Evolutionary conservation across 1,140 invertebrate species (phyloP), one percentile per base, ranked within the genome.

Genomic region (Zaprionus inermis): DNA sequence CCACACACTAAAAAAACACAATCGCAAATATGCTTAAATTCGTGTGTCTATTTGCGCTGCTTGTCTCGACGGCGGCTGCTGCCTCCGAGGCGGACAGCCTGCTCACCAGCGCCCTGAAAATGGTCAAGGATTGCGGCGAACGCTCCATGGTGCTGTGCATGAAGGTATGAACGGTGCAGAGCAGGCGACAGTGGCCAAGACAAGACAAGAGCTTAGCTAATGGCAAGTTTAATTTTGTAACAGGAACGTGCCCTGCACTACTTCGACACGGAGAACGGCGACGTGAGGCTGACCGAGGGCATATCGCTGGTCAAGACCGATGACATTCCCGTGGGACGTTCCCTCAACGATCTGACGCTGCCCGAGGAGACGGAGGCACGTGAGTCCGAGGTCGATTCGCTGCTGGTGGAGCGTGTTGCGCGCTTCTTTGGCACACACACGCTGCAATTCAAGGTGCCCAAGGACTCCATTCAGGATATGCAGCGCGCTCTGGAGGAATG

Each of bases 361-460:
- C 94, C 96, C 22, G 93, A 94, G 11, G 95, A 97, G 79, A 93
- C 94, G 16, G 94, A 95, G 76, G 95, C 95, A 14, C 94, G 95
- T 68, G 96, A 97, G 92, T 93, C 95, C n/a, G 95, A 95, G 58
- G 94, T 97, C 5, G 96, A 97, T 77, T 94, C 95, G n/a, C 94
- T 96, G 56, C 93, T 97, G 30, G 92, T 96, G 20, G 96, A 97
- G 78, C 94, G 95, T 49, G 94, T 96, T 32, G 94, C 95, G 65
- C 94, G 95, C 67, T 97, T 96, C 93, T 93, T 97, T 55, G 95
- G 96, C 72, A 95, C 95, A 59, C 96, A 96, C 92, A 96, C 96
- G 14, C 93, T 97, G 49, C 96, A 97, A 91, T 94, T 97, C 71
- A 96, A 95, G 90, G 92, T 97, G 12, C 96, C 96, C 22, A 95